A percentile compares a stretch with the other conserved stretches of the same genome.
Conservation (phyloP, 1,140 invertebrate species). For the Phymastichus coffea region DNA sequence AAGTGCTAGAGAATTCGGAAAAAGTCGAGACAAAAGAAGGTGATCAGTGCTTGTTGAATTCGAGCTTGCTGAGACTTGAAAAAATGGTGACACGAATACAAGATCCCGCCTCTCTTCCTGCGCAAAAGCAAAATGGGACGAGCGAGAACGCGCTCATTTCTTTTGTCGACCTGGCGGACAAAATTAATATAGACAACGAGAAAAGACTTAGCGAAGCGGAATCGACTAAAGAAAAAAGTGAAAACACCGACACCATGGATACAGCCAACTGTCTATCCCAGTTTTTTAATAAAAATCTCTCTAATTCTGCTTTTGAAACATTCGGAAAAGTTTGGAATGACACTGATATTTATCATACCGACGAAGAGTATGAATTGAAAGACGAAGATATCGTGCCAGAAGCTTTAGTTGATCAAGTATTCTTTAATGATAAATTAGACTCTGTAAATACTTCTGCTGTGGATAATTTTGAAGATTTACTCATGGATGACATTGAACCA, state of each 20-base stretch:
- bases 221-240: neutral
- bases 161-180: neutral
- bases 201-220: neutral
- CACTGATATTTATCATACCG: neutral
- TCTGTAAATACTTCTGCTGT: slow-evolving; percentile 23
- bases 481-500: slow-evolving; percentile 35
- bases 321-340: neutral
- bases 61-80: slow-evolving; percentile 48
- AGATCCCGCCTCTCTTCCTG: slow-evolving; percentile 21
- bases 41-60: slow-evolving; percentile 49
- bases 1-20: slow-evolving; percentile 53
- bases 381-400: slow-evolving; percentile 41
- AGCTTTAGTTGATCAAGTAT: slow-evolving; percentile 30
- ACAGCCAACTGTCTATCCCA: slow-evolving; percentile 3
- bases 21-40: slow-evolving; percentile 50
- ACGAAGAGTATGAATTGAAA: slow-evolving; percentile 36
- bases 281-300: slow-evolving; percentile 9
- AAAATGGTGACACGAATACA: slow-evolving; percentile 52
- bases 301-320: neutral
- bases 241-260: slow-evolving; percentile 5
- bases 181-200: neutral
- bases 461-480: slow-evolving; percentile 31
- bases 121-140: neutral
- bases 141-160: slow-evolving; percentile 8
- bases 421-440: neutral